Percentiles rank a stretch among this genome's conserved stretches.
These are phyloP conservation scores for Oreochromis aureus DNA, from an alignment of 2,113 vertebrate genomes.

Conservation along the genomic window DNA sequence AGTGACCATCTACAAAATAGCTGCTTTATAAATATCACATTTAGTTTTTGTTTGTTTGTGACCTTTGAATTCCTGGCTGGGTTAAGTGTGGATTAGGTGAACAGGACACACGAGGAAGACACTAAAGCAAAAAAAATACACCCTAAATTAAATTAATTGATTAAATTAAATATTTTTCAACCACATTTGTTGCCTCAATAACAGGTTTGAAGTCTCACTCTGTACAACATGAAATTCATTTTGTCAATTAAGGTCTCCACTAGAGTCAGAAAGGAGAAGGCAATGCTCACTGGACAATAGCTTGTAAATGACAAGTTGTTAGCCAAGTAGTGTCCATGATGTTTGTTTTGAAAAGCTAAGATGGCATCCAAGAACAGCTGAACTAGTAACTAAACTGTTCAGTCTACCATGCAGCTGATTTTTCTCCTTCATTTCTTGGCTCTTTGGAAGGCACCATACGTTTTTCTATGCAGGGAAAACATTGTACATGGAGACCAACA, in stretches of 20 bases:
- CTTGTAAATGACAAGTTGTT: neutral
- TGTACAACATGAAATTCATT: neutral
- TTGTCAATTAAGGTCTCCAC: neutral
- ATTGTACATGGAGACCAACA: neutral
- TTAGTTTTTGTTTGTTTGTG: neutral
- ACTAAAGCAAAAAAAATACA: fast-evolving
- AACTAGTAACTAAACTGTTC: neutral
- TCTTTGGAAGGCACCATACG: neutral
- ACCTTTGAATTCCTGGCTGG: neutral
- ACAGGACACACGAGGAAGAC: neutral
- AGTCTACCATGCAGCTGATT: neutral
- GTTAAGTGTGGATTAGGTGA: neutral
- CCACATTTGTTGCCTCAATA: neutral
- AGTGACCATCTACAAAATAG: fast-evolving
- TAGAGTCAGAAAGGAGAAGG: neutral
- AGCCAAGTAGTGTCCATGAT: neutral
- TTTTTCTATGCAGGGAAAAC: neutral
- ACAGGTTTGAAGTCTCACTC: neutral
- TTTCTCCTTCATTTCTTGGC: fast-evolving
- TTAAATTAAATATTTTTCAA: neutral
- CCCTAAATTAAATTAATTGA: neutral
- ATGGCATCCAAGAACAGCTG: neutral
- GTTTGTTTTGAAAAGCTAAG: neutral
- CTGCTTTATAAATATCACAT: neutral
- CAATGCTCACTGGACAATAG: neutral